Conservation (phyloP, 1,140 invertebrate genomes). For the Neuroterus valhalla region DNA sequence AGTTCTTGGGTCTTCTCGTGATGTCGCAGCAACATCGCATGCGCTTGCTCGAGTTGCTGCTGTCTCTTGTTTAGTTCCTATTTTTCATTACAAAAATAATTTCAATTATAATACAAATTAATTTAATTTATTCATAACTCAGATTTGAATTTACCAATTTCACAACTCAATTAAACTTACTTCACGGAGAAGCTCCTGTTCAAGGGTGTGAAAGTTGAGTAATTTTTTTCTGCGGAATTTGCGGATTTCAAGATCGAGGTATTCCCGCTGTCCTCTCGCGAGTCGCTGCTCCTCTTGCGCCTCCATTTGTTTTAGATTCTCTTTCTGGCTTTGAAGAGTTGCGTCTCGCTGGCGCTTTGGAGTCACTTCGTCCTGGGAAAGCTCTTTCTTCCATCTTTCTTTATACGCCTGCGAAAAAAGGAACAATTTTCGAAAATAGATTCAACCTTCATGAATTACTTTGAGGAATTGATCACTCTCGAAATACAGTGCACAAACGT, state of each 20-base stretch:
- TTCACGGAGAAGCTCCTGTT: conserved; percentile 93
- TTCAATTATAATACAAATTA: no score
- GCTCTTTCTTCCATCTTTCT: conserved; percentile 95
- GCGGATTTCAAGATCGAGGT: conserved; percentile 93
- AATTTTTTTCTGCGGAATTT: conserved; percentile 95
- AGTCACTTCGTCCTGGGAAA: conserved; percentile 92
- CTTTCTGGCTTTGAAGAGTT: conserved; percentile 93
- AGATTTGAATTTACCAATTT: no score
- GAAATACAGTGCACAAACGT: no score
- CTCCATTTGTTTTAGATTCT: conserved; percentile 93
- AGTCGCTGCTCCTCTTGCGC: conserved; percentile 92
- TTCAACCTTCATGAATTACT: neutral
- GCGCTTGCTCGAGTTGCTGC: conserved; percentile 95
- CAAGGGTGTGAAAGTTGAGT: conserved; percentile 89
- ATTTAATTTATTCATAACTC: no score
- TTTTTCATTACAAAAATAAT: neutral
- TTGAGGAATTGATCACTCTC: neutral
- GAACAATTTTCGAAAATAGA: neutral
- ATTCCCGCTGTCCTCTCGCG: conserved; percentile 90
- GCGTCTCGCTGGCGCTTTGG: conserved; percentile 95
- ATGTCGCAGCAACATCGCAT: conserved; percentile 95
- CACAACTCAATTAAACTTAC: conserved; percentile 72
- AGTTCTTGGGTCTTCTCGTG: conserved; percentile 98
- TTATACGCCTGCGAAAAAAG: conserved; percentile 83
- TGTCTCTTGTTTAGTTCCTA: conserved; percentile 96